phyloP scores from a whole-genome alignment of 2,113 vertebrate genomes.

The Ophthalmolycus amberensis region DNA sequence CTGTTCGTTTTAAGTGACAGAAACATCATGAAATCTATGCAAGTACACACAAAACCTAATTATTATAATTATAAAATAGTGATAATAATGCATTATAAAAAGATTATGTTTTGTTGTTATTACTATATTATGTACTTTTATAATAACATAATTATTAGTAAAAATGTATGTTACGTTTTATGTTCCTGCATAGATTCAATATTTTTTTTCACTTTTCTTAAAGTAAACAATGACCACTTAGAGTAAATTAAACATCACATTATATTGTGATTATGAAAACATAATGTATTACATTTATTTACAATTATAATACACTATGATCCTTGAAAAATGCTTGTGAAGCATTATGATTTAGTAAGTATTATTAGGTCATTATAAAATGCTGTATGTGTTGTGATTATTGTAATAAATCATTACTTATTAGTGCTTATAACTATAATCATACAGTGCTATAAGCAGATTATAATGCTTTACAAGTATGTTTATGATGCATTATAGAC shows the following conservation, averaged over 20 bases:
- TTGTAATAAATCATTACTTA: neutral
- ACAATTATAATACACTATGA: neutral
- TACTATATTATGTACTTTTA: neutral
- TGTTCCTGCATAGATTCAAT: too few species aligned
- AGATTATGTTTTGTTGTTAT: neutral
- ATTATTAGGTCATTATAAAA: neutral
- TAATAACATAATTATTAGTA: neutral
- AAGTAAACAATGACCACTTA: neutral
- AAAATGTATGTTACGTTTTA: neutral
- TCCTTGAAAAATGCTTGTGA: neutral
- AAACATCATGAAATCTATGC: neutral
- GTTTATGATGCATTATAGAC: neutral
- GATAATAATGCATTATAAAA: neutral
- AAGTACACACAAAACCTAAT: neutral
- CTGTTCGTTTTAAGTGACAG: neutral
- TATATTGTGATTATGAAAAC: neutral
- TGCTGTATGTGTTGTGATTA: neutral
- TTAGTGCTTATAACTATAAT: neutral
- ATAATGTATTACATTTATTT: neutral
- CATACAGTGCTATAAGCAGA: neutral
- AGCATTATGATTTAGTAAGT: neutral
- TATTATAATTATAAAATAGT: neutral
- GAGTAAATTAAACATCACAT: neutral
- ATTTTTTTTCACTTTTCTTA: neutral
- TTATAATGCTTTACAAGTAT: neutral